Evolutionary conservation across 1,140 invertebrate genomes (phyloP).

Genomic region (Bombus sylvicola): DNA sequence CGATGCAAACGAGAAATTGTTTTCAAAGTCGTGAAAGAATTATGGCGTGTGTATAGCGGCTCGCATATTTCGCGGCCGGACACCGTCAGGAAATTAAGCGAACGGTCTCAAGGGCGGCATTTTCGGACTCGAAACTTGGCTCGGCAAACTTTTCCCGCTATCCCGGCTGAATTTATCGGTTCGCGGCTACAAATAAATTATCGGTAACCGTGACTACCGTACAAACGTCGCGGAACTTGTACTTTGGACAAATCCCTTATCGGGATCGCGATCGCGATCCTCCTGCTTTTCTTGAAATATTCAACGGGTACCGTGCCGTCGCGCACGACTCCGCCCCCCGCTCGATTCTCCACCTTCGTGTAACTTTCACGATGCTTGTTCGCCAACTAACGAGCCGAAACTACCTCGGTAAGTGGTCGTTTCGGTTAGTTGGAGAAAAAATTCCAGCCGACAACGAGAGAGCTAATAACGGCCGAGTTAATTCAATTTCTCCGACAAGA

Average conservation of each 20-base stretch:
- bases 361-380: slow-evolving; percentile 3
- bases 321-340: not conserved
- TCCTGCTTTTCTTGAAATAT: slow-evolving; percentile 26
- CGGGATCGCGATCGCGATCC: not conserved
- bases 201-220: slow-evolving; percentile 29
- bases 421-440: slow-evolving; percentile 12
- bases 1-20: slow-evolving; percentile 51
- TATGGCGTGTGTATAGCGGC: not conserved
- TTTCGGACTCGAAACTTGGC: slow-evolving; percentile 56
- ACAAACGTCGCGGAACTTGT: slow-evolving; percentile 11
- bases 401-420: slow-evolving; percentile 28
- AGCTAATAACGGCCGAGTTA: not conserved
- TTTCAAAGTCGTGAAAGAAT: slow-evolving; percentile 32
- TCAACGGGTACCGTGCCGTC: not conserved
- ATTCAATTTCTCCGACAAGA: slow-evolving; percentile 10
- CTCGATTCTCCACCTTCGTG: not conserved
- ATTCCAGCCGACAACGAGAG: not conserved
- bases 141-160: slow-evolving; percentile 29
- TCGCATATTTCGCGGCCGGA: slow-evolving; percentile 39
- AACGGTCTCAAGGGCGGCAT: slow-evolving; percentile 61
- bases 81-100: slow-evolving; percentile 64
- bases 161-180: slow-evolving; percentile 59
- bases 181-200: slow-evolving; percentile 60
- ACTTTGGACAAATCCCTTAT: not conserved
- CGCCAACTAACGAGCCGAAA: slow-evolving; percentile 18